Evolutionary conservation across 2,113 vertebrate genomes (phyloP).

Genomic region (Lepisosteus oculatus): DNA sequence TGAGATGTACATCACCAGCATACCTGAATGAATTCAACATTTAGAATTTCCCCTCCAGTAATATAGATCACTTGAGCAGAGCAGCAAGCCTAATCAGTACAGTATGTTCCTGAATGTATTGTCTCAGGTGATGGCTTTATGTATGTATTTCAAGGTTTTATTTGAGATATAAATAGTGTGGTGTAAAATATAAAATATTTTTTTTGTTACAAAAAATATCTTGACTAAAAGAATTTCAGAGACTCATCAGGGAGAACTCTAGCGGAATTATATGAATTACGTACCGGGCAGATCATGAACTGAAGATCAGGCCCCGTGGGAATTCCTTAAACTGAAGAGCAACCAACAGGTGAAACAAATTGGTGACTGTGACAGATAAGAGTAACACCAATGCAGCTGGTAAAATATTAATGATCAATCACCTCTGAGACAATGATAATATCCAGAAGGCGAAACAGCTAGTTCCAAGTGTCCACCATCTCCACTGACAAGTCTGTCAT

Average conservation of each 20-base stretch:
- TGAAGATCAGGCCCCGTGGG: conserved; percentile 1
- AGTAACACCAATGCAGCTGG: conserved; percentile 3
- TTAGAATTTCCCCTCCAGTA: too few species aligned
- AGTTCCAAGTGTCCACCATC: conserved; percentile 2
- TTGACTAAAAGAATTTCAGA: not conserved
- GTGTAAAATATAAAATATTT: not conserved
- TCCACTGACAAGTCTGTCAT: conserved; percentile 4
- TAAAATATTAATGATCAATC: conserved; percentile 28
- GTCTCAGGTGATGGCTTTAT: too few species aligned
- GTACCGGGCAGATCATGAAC: too few species aligned
- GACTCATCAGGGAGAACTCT: conserved; percentile 4
- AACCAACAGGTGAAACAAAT: conserved; percentile 16
- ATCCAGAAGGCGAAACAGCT: not conserved
- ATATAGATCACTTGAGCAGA: too few species aligned
- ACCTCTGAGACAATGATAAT: conserved; percentile 17
- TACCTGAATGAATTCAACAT: too few species aligned
- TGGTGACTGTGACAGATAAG: conserved; percentile 21
- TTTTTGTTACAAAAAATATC: not conserved
- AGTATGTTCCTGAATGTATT: too few species aligned
- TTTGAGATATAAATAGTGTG: too few species aligned
- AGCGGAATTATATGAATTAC: too few species aligned
- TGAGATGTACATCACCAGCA: too few species aligned
- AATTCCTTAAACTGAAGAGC: conserved; percentile 1
- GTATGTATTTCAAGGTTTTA: too few species aligned
- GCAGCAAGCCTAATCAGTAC: too few species aligned